phyloP scores from a whole-genome alignment of 2,888 invertebrate genomes.

The Blastobasis lacticolella region DNA sequence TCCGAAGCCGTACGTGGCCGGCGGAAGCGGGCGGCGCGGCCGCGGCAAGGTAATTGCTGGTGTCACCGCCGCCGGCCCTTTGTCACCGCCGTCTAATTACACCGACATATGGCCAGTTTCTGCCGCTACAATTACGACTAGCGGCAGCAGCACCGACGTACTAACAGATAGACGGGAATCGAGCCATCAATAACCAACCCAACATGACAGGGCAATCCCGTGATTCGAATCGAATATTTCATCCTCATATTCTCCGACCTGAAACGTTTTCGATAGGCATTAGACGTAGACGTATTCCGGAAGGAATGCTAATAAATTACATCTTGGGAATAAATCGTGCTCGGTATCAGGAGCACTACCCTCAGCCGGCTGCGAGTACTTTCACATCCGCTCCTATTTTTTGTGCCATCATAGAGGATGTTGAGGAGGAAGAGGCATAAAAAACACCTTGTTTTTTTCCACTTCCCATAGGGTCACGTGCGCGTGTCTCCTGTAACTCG shows the following conservation, averaged over 20 bases:
- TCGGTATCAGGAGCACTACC: too few species aligned
- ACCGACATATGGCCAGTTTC: too few species aligned
- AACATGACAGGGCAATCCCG: too few species aligned
- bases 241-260: too few species aligned
- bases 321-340: neutral
- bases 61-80: constrained; percentile 39
- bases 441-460: constrained; percentile 34
- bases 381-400: constrained; percentile 31
- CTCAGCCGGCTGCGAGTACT: neutral
- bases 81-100: constrained; percentile 19
- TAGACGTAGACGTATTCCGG: constrained; percentile 36
- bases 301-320: neutral
- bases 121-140: too few species aligned
- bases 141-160: too few species aligned
- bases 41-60: constrained; percentile 43
- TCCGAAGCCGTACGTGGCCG: constrained; percentile 52
- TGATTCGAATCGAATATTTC: too few species aligned
- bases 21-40: constrained; percentile 61
- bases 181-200: too few species aligned
- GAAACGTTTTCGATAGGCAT: too few species aligned
- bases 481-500: constrained; percentile 39
- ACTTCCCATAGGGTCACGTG: constrained; percentile 42
- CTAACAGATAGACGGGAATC: too few species aligned
- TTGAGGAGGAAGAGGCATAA: constrained; percentile 27
- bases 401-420: constrained; percentile 32